phyloP scores from a whole-genome alignment of 1,140 invertebrate species.

The Drosophila punjabiensis region DNA sequence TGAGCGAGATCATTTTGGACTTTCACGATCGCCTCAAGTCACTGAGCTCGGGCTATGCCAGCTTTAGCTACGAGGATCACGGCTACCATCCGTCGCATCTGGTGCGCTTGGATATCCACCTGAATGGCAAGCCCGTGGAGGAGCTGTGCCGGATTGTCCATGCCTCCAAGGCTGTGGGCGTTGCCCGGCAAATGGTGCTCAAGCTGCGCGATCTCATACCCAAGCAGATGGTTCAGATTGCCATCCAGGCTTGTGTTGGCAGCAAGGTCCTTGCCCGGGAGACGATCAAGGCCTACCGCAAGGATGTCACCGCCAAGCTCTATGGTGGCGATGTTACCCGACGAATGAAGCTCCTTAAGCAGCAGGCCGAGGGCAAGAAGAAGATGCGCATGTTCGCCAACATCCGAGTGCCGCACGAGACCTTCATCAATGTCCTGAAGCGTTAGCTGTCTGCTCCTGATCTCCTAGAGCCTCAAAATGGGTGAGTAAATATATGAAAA shows the following conservation, averaged over 20 bases:
- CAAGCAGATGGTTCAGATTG: slow-evolving; percentile 93
- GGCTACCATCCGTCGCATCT: slow-evolving; percentile 89
- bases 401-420: slow-evolving; percentile 95
- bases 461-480: not conserved
- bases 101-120: slow-evolving; percentile 90
- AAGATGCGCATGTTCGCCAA: slow-evolving; percentile 96
- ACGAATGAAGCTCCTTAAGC: slow-evolving; percentile 94
- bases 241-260: slow-evolving; percentile 94
- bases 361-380: slow-evolving; percentile 97
- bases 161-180: slow-evolving; percentile 88
- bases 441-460: slow-evolving; percentile 85
- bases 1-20: slow-evolving; percentile 97
- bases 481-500: slow-evolving; percentile 20
- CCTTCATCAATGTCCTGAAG: slow-evolving; percentile 97
- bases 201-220: slow-evolving; percentile 96
- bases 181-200: slow-evolving; percentile 90
- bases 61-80: slow-evolving; percentile 98
- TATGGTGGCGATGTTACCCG: slow-evolving; percentile 97
- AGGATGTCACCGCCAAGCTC: slow-evolving; percentile 97
- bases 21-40: slow-evolving; percentile 98
- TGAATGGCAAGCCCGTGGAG: slow-evolving; percentile 94
- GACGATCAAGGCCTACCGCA: slow-evolving; percentile 94
- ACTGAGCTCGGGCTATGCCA: slow-evolving; percentile 96
- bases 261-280: slow-evolving; percentile 94
- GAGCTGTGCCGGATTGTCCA: slow-evolving; percentile 96